phyloP scores from a whole-genome alignment of 1,140 invertebrate genomes.

The Atta colombica region DNA sequence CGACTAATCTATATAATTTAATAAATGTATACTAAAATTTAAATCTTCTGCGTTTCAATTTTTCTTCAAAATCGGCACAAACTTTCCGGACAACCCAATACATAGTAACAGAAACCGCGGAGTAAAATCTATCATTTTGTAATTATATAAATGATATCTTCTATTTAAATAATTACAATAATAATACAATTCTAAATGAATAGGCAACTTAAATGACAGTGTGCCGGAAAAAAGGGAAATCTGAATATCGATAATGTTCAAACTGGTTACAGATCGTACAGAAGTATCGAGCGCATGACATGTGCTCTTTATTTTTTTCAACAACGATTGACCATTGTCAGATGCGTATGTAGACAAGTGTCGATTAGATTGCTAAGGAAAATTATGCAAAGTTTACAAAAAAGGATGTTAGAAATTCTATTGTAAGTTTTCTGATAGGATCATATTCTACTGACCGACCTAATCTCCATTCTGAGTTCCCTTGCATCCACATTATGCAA shows the following conservation, averaged over 20 bases:
- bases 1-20: too few species aligned
- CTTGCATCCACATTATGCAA: not conserved
- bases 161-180: too few species aligned
- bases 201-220: too few species aligned
- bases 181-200: too few species aligned
- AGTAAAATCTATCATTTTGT: too few species aligned
- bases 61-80: too few species aligned
- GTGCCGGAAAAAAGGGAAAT: too few species aligned
- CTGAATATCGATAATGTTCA: not conserved
- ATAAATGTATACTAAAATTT: too few species aligned
- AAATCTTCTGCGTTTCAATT: too few species aligned
- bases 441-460: not conserved
- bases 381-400: constrained; percentile 48
- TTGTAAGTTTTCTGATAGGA: not conserved
- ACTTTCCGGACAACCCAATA: too few species aligned
- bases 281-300: not conserved
- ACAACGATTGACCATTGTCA: not conserved
- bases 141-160: too few species aligned
- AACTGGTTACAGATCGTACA: not conserved
- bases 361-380: constrained; percentile 72
- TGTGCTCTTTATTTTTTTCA: not conserved
- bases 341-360: not conserved
- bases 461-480: not conserved
- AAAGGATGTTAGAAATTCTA: constrained; percentile 62
- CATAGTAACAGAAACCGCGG: too few species aligned